Evolutionary conservation across 1,140 invertebrate species (phyloP).

Genomic region (Campoletis sonorensis): DNA sequence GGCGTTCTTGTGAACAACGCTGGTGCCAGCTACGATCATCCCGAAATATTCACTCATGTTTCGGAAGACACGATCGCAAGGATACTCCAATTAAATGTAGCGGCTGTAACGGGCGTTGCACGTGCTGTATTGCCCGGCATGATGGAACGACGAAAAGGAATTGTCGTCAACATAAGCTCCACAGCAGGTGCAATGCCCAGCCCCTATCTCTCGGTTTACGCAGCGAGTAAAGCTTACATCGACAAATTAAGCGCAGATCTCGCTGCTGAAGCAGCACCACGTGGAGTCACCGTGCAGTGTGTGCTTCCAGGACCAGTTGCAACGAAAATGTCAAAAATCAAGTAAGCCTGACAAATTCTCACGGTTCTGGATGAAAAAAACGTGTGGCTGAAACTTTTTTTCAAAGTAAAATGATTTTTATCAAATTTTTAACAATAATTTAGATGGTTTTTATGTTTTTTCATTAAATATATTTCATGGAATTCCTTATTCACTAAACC

Average conservation of each 20-base stretch:
- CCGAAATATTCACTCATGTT: constrained; percentile 88
- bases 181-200: constrained; percentile 87
- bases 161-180: constrained; percentile 96
- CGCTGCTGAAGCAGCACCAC: constrained; percentile 85
- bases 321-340: constrained; percentile 94
- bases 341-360: constrained; percentile 58
- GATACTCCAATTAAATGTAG: constrained; percentile 79
- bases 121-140: constrained; percentile 91
- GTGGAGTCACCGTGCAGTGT: constrained; percentile 90
- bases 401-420: too few species aligned
- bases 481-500: too few species aligned
- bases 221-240: constrained; percentile 93
- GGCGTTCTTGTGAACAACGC: constrained; percentile 97
- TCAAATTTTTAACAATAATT: too few species aligned
- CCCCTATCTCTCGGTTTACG: constrained; percentile 92
- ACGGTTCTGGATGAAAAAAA: too few species aligned
- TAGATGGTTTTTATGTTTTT: too few species aligned
- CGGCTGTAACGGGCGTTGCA: constrained; percentile 81
- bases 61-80: constrained; percentile 75
- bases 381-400: too few species aligned
- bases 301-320: constrained; percentile 93
- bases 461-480: too few species aligned
- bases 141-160: constrained; percentile 89
- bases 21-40: constrained; percentile 92
- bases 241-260: constrained; percentile 90